phyloP scores from a whole-genome alignment of 2,888 invertebrate species.

The Polymixis lichenea region DNA sequence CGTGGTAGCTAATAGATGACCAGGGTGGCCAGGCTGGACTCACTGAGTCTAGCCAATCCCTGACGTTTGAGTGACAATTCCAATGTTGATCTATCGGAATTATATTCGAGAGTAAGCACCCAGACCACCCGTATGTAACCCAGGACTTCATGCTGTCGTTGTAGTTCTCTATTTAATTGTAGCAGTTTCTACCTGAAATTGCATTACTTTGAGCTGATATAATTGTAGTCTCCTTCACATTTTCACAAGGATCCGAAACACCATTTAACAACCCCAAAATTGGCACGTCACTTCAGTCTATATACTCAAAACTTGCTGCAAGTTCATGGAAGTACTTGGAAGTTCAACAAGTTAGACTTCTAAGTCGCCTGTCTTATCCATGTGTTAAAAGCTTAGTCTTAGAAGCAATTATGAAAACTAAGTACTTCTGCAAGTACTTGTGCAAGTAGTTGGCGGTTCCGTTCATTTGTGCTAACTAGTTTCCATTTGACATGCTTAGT shows the following conservation, averaged over 20 bases:
- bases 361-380: conserved; percentile 3
- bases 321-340: conserved; percentile 16
- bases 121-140: not conserved
- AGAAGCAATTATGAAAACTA: conserved; percentile 61
- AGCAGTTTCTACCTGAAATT: not conserved
- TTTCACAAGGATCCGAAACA: not conserved
- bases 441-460: conserved; percentile 36
- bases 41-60: no score
- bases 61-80: no score
- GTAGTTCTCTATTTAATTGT: no score
- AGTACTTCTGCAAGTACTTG: conserved; percentile 44
- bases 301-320: conserved; percentile 12
- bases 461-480: conserved; percentile 52
- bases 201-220: not conserved
- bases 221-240: not conserved
- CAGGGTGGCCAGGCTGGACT: no score
- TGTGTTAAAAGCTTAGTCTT: conserved; percentile 37
- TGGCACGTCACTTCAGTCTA: not conserved
- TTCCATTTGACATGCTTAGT: conserved; percentile 45
- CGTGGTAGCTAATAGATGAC: no score
- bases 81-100: no score
- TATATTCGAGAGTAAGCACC: no score
- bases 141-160: not conserved
- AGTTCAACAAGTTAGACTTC: conserved; percentile 37
- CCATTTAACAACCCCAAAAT: conserved; percentile 1